Evolutionary conservation across 92 coral and sea anemone genomes (phyloP).

Genomic region (Epizoanthus illoricatus): DNA sequence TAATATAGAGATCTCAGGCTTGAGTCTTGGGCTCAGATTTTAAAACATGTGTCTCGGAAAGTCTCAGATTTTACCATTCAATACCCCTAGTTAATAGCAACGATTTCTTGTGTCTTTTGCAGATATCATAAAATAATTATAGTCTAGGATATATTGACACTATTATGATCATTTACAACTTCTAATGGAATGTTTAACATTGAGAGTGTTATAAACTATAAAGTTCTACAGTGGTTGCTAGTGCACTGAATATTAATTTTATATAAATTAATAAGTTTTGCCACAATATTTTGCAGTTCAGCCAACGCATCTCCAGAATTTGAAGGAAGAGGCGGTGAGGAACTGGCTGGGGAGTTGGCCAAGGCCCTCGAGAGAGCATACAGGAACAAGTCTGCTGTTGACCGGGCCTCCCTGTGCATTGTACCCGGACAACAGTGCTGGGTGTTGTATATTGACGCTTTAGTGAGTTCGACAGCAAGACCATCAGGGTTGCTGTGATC

Average conservation of each 20-base stretch:
- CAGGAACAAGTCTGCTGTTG: constrained; percentile 83
- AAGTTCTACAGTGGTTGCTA: too few relatives aligned
- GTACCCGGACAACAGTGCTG: constrained; percentile 94
- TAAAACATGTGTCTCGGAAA: too few relatives aligned
- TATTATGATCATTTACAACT: too few relatives aligned
- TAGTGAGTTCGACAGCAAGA: constrained; percentile 57
- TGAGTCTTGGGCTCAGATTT: too few relatives aligned
- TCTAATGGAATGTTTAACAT: background rate
- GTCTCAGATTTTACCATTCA: too few relatives aligned
- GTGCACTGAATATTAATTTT: background rate
- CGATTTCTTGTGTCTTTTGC: too few relatives aligned
- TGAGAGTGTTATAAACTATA: too few relatives aligned
- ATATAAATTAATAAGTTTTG: background rate
- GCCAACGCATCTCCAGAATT: constrained; percentile 95
- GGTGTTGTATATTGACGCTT: constrained; percentile 91
- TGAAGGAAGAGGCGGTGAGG: constrained; percentile 96
- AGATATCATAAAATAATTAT: too few relatives aligned
- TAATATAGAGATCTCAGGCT: too few relatives aligned
- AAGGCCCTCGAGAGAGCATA: constrained; percentile 80
- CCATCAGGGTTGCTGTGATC: too few relatives aligned
- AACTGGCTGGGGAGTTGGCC: constrained; percentile 82
- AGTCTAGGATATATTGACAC: too few relatives aligned
- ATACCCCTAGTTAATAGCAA: too few relatives aligned
- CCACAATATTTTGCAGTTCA: constrained; percentile 56
- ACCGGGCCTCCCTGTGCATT: constrained; percentile 75